Evolutionary conservation across 2,113 vertebrate genomes (phyloP), one percentile per base, ranked within the genome.

Genomic region (Perca fluviatilis): DNA sequence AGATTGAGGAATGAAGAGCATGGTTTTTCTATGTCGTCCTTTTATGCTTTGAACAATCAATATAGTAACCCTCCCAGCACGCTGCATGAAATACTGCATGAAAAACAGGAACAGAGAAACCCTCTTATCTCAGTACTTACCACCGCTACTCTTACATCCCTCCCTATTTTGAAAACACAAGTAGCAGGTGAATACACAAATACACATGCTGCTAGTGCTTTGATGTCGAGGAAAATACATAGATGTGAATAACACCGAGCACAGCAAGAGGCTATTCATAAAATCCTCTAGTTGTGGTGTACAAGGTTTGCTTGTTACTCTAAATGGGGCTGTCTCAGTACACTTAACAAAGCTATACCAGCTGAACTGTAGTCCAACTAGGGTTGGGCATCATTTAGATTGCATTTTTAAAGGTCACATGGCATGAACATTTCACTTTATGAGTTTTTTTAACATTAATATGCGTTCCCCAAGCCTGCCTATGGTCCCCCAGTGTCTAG

Each of bases 181-280:
- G 84, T 40, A 77, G 74, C 92, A 92, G 91, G 89, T 89, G 89
- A 76, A 91, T 76, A 91, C 88, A 93, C 86, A 94, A 91, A 88
- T 83, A 91, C 76, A 56, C 83, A 57, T 54, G 54, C 57, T 62
- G 65, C 51, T 33, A 9, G 64, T 0, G 75, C 91, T 94, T 94
- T 94, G 88, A 93, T 91, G 91, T 91, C 0, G 13, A 86, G 53
- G 78, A 72, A 80, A 88, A 88, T 77, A 78, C 80, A 84, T 64
- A 33, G 65, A 71, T 1, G 5, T 53, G 82, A 82, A 87, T 36
- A 86, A 85, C 80, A 81, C 60, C 13, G 70, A 60, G 67, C 63
- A 40, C 84, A 74, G 80, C 74, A 2, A 67, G 83, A 70, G 56
- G 77, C 73, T 58, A 51, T 84, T 80, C 74, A 74, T 46, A 27